A percentile compares a stretch with the other conserved stretches of the same genome.
These are phyloP conservation scores for Caenorhabditis angaria DNA, from an alignment of 2,888 invertebrate genomes.

Conservation along the genomic window DNA sequence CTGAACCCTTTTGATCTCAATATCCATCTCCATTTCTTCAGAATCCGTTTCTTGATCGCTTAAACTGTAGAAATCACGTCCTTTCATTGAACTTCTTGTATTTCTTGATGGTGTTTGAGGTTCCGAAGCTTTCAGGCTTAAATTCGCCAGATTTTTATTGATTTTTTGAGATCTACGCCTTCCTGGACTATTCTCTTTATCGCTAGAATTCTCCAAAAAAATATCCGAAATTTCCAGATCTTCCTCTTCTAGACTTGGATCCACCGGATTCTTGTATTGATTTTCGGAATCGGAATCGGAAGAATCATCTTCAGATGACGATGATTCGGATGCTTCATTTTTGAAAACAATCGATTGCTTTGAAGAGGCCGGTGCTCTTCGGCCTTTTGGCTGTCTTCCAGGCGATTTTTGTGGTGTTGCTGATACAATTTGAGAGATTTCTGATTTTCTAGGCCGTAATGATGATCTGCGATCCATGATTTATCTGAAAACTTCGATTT, in stretches of 20 bases:
- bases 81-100: background rate
- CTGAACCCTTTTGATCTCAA: background rate
- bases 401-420: background rate
- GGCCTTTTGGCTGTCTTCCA: background rate
- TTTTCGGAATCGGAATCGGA: background rate
- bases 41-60: background rate
- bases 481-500: no score
- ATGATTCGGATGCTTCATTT: background rate
- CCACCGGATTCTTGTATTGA: background rate
- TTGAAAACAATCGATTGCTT: background rate
- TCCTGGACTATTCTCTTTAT: background rate
- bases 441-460: background rate
- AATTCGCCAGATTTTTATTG: background rate
- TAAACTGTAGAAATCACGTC: background rate
- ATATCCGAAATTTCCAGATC: background rate
- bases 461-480: no score
- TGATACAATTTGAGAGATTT: background rate
- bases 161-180: background rate
- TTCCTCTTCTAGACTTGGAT: background rate
- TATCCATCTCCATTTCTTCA: no score
- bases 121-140: background rate
- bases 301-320: constrained; percentile 1
- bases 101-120: background rate
- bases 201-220: background rate
- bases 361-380: background rate